These are phyloP conservation scores for Epinephelus cyanopodus DNA, from an alignment of 2,113 vertebrate genomes.

Conservation along the genomic window DNA sequence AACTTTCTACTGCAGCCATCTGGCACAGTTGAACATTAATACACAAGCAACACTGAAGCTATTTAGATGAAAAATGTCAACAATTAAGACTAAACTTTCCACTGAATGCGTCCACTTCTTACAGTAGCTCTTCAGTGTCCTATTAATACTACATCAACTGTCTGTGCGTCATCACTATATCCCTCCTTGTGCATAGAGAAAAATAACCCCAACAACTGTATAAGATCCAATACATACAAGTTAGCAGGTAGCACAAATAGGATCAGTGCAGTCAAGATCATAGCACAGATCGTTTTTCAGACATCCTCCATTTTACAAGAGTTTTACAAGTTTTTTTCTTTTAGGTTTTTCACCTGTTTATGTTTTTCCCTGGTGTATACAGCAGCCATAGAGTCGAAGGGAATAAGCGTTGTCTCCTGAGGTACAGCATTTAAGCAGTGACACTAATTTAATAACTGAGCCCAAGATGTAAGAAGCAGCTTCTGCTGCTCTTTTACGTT, in stretches of 20 bases:
- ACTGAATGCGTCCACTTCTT: constrained; percentile 5
- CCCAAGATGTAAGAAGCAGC: constrained; percentile 14
- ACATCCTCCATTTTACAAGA: background rate
- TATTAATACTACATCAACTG: constrained; percentile 1
- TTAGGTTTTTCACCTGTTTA: background rate
- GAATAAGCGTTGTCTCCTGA: background rate
- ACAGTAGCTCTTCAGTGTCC: constrained; percentile 2
- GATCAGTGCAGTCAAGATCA: background rate
- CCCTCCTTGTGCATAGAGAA: background rate
- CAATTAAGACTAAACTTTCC: constrained; percentile 37
- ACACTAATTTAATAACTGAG: constrained; percentile 25
- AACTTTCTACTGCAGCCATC: constrained; percentile 40
- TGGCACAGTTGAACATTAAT: constrained; percentile 11
- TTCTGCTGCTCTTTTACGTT: background rate
- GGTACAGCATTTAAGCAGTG: background rate
- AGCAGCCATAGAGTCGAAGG: background rate
- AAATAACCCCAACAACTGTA: background rate
- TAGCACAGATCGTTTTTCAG: background rate
- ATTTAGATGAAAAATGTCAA: constrained; percentile 34
- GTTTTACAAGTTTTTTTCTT: background rate
- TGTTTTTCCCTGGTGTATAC: background rate
- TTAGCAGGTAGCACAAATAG: constrained; percentile 10
- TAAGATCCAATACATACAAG: background rate
- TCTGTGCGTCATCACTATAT: constrained; percentile 5
- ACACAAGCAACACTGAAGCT: constrained; percentile 21